These are phyloP conservation scores for Gasterosteus aculeatus DNA, from an alignment of 2,113 vertebrate species.

Conservation along the genomic window DNA sequence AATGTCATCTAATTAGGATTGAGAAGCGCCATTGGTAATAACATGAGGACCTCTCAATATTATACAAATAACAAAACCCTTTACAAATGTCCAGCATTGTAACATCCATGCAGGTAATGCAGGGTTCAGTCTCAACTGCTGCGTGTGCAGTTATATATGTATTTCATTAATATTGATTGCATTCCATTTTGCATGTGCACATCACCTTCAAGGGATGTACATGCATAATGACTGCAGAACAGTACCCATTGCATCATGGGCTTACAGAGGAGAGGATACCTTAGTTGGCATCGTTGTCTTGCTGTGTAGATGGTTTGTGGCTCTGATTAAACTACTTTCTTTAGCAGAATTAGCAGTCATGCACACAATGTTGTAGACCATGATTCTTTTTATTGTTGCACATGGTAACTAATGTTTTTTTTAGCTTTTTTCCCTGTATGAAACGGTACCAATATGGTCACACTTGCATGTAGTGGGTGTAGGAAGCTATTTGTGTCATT, in stretches of 20 bases:
- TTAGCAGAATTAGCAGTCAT: not conserved
- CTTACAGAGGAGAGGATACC: not conserved
- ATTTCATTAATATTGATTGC: not conserved
- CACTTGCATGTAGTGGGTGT: constrained; percentile 2
- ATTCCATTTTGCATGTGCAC: not conserved
- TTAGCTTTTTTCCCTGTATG: not conserved
- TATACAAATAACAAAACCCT: not conserved
- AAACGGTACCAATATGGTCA: constrained; percentile 1
- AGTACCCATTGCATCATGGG: not conserved
- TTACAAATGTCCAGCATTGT: not conserved
- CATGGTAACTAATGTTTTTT: not conserved
- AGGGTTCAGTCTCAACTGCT: not conserved
- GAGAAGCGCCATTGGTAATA: not conserved
- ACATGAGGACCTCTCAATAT: not conserved
- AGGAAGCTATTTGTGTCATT: constrained; percentile 33
- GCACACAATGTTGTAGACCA: not conserved
- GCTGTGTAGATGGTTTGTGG: constrained; percentile 18
- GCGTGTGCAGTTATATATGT: not conserved
- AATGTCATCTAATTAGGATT: not conserved
- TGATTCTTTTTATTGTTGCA: not conserved
- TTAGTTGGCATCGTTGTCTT: not conserved
- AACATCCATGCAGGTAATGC: not conserved
- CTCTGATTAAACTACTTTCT: constrained; percentile 6
- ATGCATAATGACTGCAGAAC: not conserved
- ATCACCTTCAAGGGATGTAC: not conserved